These are phyloP conservation scores for Echinarachnius parma DNA, from an alignment of 53 echinoderm and acorn worm genomes.

Conservation along the genomic window DNA sequence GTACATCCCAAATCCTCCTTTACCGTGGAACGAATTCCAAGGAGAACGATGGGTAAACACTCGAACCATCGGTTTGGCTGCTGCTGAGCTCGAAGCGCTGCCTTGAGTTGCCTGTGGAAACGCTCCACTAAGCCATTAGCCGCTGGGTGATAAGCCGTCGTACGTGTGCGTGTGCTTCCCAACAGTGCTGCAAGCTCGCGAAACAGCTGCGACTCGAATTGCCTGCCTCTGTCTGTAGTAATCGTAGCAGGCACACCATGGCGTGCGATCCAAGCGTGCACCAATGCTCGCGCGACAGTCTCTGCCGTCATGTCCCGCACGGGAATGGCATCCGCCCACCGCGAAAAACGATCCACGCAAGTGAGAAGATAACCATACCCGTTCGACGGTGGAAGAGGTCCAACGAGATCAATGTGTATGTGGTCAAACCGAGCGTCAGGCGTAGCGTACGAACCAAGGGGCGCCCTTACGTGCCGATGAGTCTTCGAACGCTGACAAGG, in stretches of 20 bases:
- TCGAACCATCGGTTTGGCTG: conserved; percentile 44
- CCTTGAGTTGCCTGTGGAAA: conserved; percentile 54
- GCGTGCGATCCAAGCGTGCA: conserved; percentile 37
- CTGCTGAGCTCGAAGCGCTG: conserved; percentile 37
- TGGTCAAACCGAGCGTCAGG: conserved; percentile 54
- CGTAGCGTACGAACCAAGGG: conserved; percentile 20
- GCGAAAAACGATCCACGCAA: too few species aligned
- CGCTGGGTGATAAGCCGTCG: conserved; percentile 56
- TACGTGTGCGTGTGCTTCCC: conserved; percentile 46
- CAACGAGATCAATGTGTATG: conserved; percentile 58
- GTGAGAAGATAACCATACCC: conserved; percentile 48
- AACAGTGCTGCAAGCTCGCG: conserved; percentile 8
- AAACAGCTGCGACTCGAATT: conserved; percentile 60
- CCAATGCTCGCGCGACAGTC: conserved; percentile 53
- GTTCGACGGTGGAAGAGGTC: conserved; percentile 49
- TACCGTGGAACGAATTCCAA: conserved; percentile 38
- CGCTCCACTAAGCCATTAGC: conserved; percentile 55
- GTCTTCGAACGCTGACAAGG: conserved; percentile 56
- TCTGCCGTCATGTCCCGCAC: conserved; percentile 58
- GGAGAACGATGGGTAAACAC: conserved; percentile 29
- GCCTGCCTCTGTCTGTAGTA: conserved; percentile 59
- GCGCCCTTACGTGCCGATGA: conserved; percentile 54
- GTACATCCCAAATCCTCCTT: conserved; percentile 39
- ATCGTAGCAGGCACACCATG: conserved; percentile 45
- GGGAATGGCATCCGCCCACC: conserved; percentile 62